Conservation (phyloP, 2,888 invertebrate genomes). For the Rapana venosa region DNA sequence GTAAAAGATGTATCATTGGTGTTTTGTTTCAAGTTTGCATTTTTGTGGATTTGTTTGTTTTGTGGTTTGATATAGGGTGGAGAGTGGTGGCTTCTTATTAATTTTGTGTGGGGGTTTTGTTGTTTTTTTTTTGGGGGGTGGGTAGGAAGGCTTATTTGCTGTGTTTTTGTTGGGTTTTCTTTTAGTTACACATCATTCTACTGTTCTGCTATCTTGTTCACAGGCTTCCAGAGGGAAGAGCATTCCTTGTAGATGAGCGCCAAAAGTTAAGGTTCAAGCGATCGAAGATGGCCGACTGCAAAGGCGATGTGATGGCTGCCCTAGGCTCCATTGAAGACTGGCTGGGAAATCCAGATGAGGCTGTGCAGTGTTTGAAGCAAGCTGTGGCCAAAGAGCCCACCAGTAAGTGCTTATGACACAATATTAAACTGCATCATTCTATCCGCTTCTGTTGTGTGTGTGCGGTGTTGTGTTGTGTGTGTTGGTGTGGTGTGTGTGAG, state of each 20-base stretch:
- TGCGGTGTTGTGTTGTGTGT: too few species aligned
- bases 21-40: too few species aligned
- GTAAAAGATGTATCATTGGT: too few species aligned
- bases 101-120: too few species aligned
- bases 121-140: too few species aligned
- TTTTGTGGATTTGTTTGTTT: not conserved
- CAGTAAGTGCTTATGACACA: conserved; percentile 50
- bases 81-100: too few species aligned
- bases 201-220: not conserved
- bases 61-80: too few species aligned
- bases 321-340: conserved; percentile 66
- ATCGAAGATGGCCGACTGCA: conserved; percentile 44
- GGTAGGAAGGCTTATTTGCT: not conserved
- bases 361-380: conserved; percentile 58
- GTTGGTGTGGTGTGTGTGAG: too few species aligned
- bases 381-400: conserved; percentile 57
- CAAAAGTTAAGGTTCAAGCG: conserved; percentile 52
- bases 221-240: conserved; percentile 58
- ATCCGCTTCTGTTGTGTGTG: not conserved
- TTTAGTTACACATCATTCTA: not conserved
- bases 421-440: not conserved
- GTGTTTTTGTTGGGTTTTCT: not conserved
- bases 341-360: conserved; percentile 55
- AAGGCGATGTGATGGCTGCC: conserved; percentile 55
- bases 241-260: conserved; percentile 59